These are phyloP conservation scores for Aporophyla lueneburgensis DNA, from an alignment of 2,888 invertebrate species.

Conservation along the genomic window DNA sequence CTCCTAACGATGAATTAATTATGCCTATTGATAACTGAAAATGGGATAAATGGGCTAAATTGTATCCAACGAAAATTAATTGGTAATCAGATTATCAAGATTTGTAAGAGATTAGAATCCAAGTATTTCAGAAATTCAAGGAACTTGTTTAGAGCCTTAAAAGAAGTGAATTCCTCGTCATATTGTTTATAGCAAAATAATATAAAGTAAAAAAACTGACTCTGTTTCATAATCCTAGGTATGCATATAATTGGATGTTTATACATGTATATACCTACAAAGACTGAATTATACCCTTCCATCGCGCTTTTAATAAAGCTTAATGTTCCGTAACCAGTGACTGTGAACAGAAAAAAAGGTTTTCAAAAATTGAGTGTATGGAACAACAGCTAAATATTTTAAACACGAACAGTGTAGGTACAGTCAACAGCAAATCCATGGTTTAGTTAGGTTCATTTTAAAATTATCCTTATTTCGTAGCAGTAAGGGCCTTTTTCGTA, in stretches of 20 bases:
- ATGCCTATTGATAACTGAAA: background rate
- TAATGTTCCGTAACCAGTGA: slow-evolving; percentile 21
- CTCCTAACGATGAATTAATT: background rate
- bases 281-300: background rate
- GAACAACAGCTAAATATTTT: background rate
- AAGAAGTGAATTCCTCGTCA: background rate
- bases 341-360: slow-evolving; percentile 26
- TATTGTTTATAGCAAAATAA: background rate
- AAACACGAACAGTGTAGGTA: background rate
- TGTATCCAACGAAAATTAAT: background rate
- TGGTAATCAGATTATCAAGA: background rate
- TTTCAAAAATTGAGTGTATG: slow-evolving; percentile 22
- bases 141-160: background rate
- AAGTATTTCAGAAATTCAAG: too few relatives aligned
- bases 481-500: background rate
- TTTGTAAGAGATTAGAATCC: background rate
- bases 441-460: background rate
- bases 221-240: background rate
- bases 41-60: background rate
- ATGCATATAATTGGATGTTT: background rate
- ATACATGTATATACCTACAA: background rate
- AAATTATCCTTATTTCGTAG: background rate
- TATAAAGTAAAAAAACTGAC: background rate
- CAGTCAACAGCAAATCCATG: background rate
- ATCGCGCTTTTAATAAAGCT: slow-evolving; percentile 28